A percentile compares a stretch with the other conserved stretches of the same genome.
Conservation (phyloP, 2,797 vertebrate genomes). For the Catharus ustulatus region DNA sequence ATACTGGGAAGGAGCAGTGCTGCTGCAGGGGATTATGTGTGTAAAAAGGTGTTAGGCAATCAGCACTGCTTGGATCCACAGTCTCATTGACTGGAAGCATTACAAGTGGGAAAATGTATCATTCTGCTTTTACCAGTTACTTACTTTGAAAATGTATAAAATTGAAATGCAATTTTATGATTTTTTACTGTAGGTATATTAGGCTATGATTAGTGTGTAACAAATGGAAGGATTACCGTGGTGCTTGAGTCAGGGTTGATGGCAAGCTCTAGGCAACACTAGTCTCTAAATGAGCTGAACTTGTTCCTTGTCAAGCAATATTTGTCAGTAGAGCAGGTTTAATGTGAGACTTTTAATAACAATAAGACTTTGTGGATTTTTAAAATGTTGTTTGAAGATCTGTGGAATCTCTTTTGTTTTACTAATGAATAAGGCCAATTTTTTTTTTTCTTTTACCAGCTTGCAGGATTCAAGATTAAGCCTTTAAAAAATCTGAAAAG, state of each 20-base stretch:
- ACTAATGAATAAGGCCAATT: background rate
- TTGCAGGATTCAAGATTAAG: background rate
- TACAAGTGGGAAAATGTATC: background rate
- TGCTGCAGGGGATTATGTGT: slow-evolving; percentile 17
- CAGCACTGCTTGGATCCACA: background rate
- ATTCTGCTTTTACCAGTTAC: background rate
- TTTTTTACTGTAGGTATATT: slow-evolving; percentile 3
- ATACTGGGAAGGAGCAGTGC: background rate
- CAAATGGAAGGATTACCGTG: background rate
- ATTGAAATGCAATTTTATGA: background rate
- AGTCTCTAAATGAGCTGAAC: slow-evolving; percentile 13
- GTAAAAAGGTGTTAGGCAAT: background rate
- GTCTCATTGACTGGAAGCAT: background rate
- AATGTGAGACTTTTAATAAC: background rate
- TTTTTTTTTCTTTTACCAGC: background rate
- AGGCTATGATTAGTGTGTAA: background rate
- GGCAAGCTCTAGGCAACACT: background rate
- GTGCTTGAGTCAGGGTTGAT: background rate
- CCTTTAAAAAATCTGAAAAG: background rate
- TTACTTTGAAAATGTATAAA: slow-evolving; percentile 6
- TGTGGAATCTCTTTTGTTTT: background rate
- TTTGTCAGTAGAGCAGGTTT: slow-evolving; percentile 1
- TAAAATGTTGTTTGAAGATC: background rate
- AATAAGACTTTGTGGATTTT: background rate
- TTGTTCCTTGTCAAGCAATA: background rate